A percentile compares a stretch with the other conserved stretches of the same genome.
phyloP scores from a whole-genome alignment of 2,113 vertebrate genomes.

The Dissostichus mawsoni region DNA sequence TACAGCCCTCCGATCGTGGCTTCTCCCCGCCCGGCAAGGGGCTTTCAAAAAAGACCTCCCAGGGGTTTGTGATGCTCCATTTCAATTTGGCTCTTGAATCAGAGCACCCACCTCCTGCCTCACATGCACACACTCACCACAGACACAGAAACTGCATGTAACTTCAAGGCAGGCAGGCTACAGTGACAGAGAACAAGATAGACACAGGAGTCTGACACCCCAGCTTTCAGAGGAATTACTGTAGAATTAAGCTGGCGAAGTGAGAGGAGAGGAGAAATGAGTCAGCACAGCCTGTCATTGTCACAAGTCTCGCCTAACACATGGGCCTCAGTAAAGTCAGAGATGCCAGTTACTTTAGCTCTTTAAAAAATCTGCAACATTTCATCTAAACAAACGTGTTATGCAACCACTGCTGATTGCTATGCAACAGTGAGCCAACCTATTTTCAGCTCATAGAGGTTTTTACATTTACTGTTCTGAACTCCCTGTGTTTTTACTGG shows the following conservation, averaged over 20 bases:
- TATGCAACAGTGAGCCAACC: slow-evolving; percentile 57
- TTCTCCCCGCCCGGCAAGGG: slow-evolving; percentile 41
- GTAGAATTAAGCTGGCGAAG: slow-evolving; percentile 65
- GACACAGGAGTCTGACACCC: slow-evolving; percentile 56
- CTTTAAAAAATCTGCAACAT: slow-evolving; percentile 59
- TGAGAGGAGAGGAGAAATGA: slow-evolving; percentile 61
- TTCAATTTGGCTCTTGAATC: slow-evolving; percentile 66
- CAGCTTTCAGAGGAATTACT: slow-evolving; percentile 66
- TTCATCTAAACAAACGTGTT: slow-evolving; percentile 64
- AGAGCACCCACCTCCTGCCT: not conserved
- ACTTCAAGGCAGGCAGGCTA: slow-evolving; percentile 60
- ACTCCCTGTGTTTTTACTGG: slow-evolving; percentile 20
- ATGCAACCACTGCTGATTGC: slow-evolving; percentile 61
- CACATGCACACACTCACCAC: slow-evolving; percentile 19
- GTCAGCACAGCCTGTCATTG: slow-evolving; percentile 70
- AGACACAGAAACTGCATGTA: slow-evolving; percentile 54
- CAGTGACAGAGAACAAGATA: slow-evolving; percentile 57
- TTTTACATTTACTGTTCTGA: slow-evolving; percentile 44
- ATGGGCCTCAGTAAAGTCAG: slow-evolving; percentile 44
- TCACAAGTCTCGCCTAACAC: slow-evolving; percentile 57
- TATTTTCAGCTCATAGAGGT: slow-evolving; percentile 53
- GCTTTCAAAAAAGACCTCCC: slow-evolving; percentile 46
- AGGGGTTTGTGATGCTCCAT: slow-evolving; percentile 55
- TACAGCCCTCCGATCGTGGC: slow-evolving; percentile 66
- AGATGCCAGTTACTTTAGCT: slow-evolving; percentile 43